These are phyloP conservation scores for Rhinella marina DNA, from an alignment of 2,797 vertebrate species.

Conservation along the genomic window DNA sequence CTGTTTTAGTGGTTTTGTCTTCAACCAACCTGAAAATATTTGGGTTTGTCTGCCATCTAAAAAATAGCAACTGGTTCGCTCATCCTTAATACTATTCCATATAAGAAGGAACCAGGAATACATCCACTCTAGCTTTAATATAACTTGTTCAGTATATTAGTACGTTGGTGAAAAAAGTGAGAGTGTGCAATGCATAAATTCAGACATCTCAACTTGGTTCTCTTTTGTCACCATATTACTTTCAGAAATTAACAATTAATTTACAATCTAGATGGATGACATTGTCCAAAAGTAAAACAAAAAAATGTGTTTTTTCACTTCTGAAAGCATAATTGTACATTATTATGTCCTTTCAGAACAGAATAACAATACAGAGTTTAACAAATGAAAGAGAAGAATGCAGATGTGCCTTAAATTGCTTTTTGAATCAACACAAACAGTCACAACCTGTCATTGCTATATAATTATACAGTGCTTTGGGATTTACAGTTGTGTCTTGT, in stretches of 20 bases:
- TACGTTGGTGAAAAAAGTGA: no score
- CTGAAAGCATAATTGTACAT: background rate
- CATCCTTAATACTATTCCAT: no score
- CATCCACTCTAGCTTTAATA: no score
- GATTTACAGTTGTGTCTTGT: conserved; percentile 13
- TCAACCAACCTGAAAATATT: no score
- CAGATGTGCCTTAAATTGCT: conserved; percentile 5
- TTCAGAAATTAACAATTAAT: background rate
- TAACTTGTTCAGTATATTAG: no score
- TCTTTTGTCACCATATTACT: background rate
- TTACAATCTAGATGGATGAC: background rate
- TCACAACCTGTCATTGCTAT: conserved; percentile 6
- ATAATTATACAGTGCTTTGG: conserved; percentile 2
- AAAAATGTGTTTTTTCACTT: background rate
- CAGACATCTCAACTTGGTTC: background rate
- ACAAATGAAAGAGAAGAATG: conserved; percentile 5
- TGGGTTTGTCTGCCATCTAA: no score
- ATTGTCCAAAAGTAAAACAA: background rate
- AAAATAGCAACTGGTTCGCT: no score
- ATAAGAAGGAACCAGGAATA: no score
- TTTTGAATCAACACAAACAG: background rate
- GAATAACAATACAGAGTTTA: background rate
- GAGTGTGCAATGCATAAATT: background rate
- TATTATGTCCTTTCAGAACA: conserved; percentile 1
- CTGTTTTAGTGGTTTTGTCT: no score